A percentile compares a stretch with the other conserved stretches of the same genome.
Conservation (phyloP, 2,797 vertebrate species). For the Choloepus didactylus region DNA sequence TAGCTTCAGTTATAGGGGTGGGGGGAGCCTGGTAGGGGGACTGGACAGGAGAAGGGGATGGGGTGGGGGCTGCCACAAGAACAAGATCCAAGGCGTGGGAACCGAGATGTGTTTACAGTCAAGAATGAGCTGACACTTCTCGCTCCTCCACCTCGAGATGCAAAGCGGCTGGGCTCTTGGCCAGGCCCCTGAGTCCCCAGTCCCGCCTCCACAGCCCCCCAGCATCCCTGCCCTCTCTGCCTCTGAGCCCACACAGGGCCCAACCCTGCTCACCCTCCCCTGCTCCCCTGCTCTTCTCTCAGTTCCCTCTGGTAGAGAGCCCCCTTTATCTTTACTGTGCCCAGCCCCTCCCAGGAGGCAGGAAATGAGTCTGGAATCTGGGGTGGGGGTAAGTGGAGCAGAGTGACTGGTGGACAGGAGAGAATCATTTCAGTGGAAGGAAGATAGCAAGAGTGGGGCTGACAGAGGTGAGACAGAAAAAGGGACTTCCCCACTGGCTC, state of each 20-base stretch:
- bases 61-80: not conserved
- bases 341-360: not conserved
- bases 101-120: slow-evolving; percentile 22
- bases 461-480: not conserved
- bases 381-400: no score
- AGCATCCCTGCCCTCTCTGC: not conserved
- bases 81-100: slow-evolving; percentile 67
- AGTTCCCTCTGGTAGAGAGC: not conserved
- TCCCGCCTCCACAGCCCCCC: not conserved
- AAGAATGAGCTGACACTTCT: slow-evolving; percentile 50
- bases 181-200: slow-evolving; percentile 56
- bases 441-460: not conserved
- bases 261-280: not conserved
- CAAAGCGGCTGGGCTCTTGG: slow-evolving; percentile 56
- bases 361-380: not conserved
- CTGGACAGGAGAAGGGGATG: not conserved
- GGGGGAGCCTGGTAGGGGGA: not conserved
- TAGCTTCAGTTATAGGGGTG: not conserved
- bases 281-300: not conserved
- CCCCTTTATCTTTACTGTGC: not conserved
- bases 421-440: not conserved
- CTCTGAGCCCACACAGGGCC: slow-evolving; percentile 6
- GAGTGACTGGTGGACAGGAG: not conserved
- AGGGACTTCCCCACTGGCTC: not conserved
- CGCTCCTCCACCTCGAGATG: slow-evolving; percentile 73